Percentiles rank a stretch among this genome's conserved stretches.
Evolutionary conservation across 2,888 invertebrate species (phyloP).

Genomic region (Patella pellucida): DNA sequence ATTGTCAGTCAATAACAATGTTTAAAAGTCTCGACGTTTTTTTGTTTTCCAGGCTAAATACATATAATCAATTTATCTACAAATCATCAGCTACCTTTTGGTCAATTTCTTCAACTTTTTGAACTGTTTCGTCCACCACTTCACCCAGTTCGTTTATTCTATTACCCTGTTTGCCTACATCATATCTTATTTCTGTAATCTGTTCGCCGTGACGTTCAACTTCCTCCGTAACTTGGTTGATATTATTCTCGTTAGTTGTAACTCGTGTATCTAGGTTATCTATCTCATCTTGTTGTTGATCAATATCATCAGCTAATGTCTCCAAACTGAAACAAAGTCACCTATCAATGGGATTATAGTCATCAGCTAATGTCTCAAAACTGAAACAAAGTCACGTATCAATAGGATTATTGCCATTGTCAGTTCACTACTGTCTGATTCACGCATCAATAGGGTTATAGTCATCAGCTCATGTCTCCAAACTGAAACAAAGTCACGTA

Average conservation of each 20-base stretch:
- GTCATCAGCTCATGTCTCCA: no score
- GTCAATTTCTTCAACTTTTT: background rate
- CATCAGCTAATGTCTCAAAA: no score
- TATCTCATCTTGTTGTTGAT: background rate
- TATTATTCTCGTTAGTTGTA: background rate
- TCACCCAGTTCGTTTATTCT: conserved; percentile 46
- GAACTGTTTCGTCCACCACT: conserved; percentile 59
- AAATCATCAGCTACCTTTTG: conserved; percentile 48
- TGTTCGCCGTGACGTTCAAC: conserved; percentile 42
- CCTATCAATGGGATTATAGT: no score
- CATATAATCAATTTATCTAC: no score
- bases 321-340: background rate
- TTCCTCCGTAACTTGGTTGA: conserved; percentile 40
- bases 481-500: no score
- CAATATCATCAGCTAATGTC: background rate
- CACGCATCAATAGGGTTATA: no score
- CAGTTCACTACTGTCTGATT: no score
- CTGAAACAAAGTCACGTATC: no score
- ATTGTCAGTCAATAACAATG: no score
- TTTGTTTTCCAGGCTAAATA: no score
- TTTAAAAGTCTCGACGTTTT: no score
- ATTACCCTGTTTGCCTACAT: conserved; percentile 31
- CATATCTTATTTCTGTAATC: background rate
- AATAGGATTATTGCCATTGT: no score
- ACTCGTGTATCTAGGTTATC: background rate